Evolutionary conservation across 30 jellyfish, hydroid and myxozoan species (phyloP).

Genomic region (Hydractinia symbiolongicarpus): DNA sequence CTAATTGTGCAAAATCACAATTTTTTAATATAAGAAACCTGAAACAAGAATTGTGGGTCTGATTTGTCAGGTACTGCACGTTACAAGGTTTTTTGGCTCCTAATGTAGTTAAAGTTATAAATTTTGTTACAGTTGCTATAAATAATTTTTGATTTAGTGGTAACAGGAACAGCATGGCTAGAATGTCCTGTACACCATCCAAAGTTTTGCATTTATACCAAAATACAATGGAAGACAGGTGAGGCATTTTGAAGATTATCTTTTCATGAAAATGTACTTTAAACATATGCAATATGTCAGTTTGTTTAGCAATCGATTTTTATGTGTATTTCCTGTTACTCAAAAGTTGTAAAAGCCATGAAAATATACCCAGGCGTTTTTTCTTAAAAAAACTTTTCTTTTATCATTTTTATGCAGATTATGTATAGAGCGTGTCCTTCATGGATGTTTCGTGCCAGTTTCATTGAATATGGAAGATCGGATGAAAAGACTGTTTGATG

Average conservation of each 20-base stretch:
- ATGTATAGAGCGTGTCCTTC: conserved; percentile 80
- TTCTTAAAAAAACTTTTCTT: not conserved
- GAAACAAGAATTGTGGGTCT: too few relatives aligned
- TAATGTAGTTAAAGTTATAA: too few relatives aligned
- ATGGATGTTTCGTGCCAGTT: conserved; percentile 93
- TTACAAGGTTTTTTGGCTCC: too few relatives aligned
- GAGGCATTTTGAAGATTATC: not conserved
- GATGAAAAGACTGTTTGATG: conserved; percentile 56
- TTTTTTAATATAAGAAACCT: too few relatives aligned
- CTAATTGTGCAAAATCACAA: too few relatives aligned
- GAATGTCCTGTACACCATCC: conserved; percentile 59
- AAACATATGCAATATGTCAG: not conserved
- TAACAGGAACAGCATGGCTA: not conserved
- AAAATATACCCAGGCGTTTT: too few relatives aligned
- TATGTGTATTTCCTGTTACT: too few relatives aligned
- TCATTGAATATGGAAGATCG: conserved; percentile 51
- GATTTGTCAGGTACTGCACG: too few relatives aligned
- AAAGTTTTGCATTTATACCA: conserved; percentile 54
- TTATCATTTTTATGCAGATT: conserved; percentile 29
- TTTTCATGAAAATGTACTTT: not conserved
- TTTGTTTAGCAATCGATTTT: too few relatives aligned
- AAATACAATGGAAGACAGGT: conserved; percentile 84
- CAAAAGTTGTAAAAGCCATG: too few relatives aligned
- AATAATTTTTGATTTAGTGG: too few relatives aligned
- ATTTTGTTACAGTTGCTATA: too few relatives aligned